Base-by-base conservation (phyloP, 2,888 invertebrate species). In the Tetheella fluctuosa region DNA sequence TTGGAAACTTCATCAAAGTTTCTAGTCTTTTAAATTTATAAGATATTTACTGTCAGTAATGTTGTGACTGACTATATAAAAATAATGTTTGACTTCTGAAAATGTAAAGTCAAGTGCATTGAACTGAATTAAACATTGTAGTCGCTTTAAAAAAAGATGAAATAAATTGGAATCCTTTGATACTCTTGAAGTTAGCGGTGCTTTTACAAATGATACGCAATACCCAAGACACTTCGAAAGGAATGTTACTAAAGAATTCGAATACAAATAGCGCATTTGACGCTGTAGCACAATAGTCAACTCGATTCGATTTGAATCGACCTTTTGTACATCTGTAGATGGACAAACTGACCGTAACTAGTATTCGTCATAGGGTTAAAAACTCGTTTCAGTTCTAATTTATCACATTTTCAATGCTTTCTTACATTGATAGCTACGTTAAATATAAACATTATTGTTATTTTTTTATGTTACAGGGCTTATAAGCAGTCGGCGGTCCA, bases 211-310 rank as follows among this genome's bases (percentile, higher is more conserved):
- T 55, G 55, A 55, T 55, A 55, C 34, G 17, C 28, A 30, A 54
- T 54, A 54, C 30, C 12, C 28, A 54, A 54, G 54, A 69, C 64
- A 68, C 61, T 61, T 62, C 63, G 63, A 69, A 64, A 64, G 73
- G 75, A 77, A 83, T 80, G 79, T 77, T 77, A 73, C 76, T 75
- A 81, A 83, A 85, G 81, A 81, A 80, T 82, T 74, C 78, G 71
- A 84, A 83, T 85, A 86, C 84, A 85, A 87, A 89, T 86, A 86
- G 80, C 79, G 73, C 70, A 80, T 74, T 76, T 73, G 79, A 78
- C 81, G 78, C 48, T 48, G 20, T 71, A 64, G 73, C 71, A 85
- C 84, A 86, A 86, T 84, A 69, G 79, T 71, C 79, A 81, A 84
- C 84, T 84, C 77, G 80, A 84, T 85, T 86, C 81, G 86, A 85